Evolutionary conservation across 2,888 invertebrate genomes (phyloP).

Genomic region (Theodoxus fluviatilis): DNA sequence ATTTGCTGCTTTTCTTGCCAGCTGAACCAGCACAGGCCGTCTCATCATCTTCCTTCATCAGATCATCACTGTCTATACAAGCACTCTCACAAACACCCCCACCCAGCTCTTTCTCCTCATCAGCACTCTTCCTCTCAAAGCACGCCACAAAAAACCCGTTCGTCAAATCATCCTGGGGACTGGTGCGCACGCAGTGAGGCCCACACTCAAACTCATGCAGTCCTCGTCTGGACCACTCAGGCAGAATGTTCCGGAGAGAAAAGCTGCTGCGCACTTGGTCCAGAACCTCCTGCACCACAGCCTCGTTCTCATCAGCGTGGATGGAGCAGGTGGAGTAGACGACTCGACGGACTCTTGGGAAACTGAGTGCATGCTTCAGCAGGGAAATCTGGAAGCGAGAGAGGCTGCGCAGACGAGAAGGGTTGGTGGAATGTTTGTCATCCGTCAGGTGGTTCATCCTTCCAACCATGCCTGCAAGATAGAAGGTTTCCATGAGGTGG

Average conservation of each 20-base stretch:
- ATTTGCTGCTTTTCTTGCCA: neutral
- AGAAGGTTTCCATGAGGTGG: no score
- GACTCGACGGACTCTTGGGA: conserved; percentile 83
- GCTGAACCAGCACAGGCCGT: neutral
- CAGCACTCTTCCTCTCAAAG: conserved; percentile 69
- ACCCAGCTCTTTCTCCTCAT: neutral
- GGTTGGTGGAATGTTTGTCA: conserved; percentile 58
- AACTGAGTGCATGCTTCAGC: conserved; percentile 84
- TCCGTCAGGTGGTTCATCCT: conserved; percentile 73
- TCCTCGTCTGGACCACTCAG: conserved; percentile 53
- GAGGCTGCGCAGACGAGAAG: conserved; percentile 48
- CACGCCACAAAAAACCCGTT: conserved; percentile 96
- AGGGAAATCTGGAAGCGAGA: conserved; percentile 67
- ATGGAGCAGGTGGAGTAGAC: conserved; percentile 97
- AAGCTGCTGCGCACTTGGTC: conserved; percentile 64
- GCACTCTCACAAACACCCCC: neutral
- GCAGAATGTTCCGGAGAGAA: conserved; percentile 60
- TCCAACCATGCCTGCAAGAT: conserved; percentile 62
- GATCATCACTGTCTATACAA: neutral
- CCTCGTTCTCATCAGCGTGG: conserved; percentile 84
- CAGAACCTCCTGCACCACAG: conserved; percentile 80
- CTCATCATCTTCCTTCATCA: conserved; percentile 5
- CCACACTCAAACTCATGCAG: conserved; percentile 51
- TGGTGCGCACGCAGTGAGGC: conserved; percentile 80
- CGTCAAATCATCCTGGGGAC: conserved; percentile 79